A percentile compares a stretch with the other conserved stretches of the same genome.
These are phyloP conservation scores for Drosophila anomelani DNA, from an alignment of 2,888 invertebrate species.

Conservation along the genomic window DNA sequence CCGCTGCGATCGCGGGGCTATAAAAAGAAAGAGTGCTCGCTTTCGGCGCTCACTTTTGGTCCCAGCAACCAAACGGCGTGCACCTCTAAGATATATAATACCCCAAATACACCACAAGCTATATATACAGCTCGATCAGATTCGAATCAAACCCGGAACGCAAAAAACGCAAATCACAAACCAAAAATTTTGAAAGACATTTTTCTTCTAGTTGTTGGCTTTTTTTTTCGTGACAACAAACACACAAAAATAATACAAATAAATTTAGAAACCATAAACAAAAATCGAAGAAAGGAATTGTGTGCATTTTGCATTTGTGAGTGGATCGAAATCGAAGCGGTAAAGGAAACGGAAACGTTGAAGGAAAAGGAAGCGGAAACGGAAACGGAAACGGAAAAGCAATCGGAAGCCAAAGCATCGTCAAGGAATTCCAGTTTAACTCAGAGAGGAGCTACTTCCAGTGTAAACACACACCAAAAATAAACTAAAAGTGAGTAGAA, in stretches of 20 bases:
- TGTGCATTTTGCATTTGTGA: conserved; percentile 47
- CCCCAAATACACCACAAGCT: conserved; percentile 5
- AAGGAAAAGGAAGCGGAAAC: neutral
- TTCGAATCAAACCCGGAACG: conserved; percentile 21
- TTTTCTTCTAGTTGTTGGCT: conserved; percentile 22
- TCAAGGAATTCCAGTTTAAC: conserved; percentile 26
- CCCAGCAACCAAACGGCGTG: conserved; percentile 80
- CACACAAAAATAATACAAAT: neutral
- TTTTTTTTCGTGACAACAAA: conserved; percentile 25
- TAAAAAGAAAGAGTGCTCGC: conserved; percentile 73
- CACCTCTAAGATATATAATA: conserved; percentile 43
- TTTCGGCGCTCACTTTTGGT: conserved; percentile 83
- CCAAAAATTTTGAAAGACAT: neutral
- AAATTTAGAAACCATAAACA: conserved; percentile 5
- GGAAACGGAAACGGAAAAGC: neutral
- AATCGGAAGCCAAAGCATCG: neutral
- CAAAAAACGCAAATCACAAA: conserved; percentile 37
- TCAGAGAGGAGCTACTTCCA: conserved; percentile 6
- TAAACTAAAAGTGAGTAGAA: conserved; percentile 20
- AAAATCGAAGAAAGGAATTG: conserved; percentile 7
- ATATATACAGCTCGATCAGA: conserved; percentile 46
- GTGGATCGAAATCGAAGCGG: conserved; percentile 25
- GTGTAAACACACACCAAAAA: neutral
- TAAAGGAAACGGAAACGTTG: neutral
- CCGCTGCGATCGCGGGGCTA: conserved; percentile 54